Evolutionary conservation across 1,140 invertebrate genomes (phyloP), one percentile per base, ranked within the genome.

Genomic region (Drosophila nasuta): DNA sequence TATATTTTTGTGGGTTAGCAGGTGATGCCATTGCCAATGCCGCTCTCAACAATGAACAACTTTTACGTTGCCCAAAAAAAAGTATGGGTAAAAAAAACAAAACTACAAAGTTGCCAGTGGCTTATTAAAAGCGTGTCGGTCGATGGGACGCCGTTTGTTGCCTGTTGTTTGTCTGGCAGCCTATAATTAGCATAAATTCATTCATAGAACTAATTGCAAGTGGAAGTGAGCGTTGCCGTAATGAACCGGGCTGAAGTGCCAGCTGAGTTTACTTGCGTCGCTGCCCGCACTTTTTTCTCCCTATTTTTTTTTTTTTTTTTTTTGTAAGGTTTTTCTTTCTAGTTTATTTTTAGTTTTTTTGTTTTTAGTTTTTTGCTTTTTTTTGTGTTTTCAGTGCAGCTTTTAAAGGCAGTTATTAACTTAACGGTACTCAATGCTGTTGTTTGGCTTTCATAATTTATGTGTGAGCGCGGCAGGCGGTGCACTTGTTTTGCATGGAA

Each of bases 111-210:
- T 20, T 46, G 56, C 46, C 70, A 74, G 71, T 74, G 72, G 74
- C 80, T 81, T 87, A 87, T 87, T 88, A 88, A 80, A 87, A 88
- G 83, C 83, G 85, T 86, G 83, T 88, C 86, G 78, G 62, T 75
- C 59, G 76, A 67, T 67, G 66, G 57, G 41, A 46, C 65, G 52
- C 11, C 17, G 20, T 49, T 49, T 49, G 48, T 25, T 38, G 35
- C 45, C 45, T 48, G 15, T 49, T 46, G 45, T 41, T 38, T 30
- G 58, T 28, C 43, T 71, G 17, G 43, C 45, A 66, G 54, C 66
- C 83, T 83, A 80, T 87, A 88, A 87, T 88, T 87, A 87, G 80
- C 83, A 87, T 87, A 87, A 87, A 87, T 88, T 87, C 79, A 87
- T 87, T 87, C 83, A 88, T 80, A 88, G 77, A 67, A 88, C 83